Evolutionary conservation across 2,113 vertebrate genomes (phyloP), one percentile per base, ranked within the genome.

Genomic region (Oenanthe melanoleuca): DNA sequence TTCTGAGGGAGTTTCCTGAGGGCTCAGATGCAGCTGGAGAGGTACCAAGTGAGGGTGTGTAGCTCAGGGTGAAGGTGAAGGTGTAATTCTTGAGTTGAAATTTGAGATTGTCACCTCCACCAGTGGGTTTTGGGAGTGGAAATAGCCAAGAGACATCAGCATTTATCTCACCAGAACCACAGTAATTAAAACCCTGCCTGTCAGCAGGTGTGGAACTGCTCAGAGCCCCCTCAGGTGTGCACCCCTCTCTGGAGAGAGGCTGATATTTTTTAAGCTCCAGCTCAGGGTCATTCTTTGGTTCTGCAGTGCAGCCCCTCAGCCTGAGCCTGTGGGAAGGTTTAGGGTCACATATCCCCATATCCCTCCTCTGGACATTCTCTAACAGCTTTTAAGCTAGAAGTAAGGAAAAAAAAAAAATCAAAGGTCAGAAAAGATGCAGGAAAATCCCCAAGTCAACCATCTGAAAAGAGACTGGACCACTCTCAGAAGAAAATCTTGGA

Each of bases 251-350:
- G 38, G 33, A 52, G 31, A 50, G 7, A 19, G 45, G 37, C 31
- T 75, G 34, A 37, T 8, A 37, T 37, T 37, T 37, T 37, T 37
- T 37, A 37, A 37, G 34, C 34, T 67, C 29, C 56, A 47, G 7
- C 33, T 57, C 0, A 0, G 12, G 9, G n/a, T 44, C 8, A 10
- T 80, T 53, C 29, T 65, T 55, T n/a, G n/a, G 14, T 14, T 25
- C 55, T 3, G 0, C 19, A 71, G 83, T 55, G 71, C 77, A n/a
- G 38, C 49, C 13, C 7, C 59, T 71, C 8, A 57, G 9, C 5
- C 52, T 52, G 9, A 25, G 15, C 16, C 3, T 0, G 19, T 9
- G 74, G 55, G 61, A 61, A 23, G n/a, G 12, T 37, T 82, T 15
- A 6, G n/a, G 55, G 24, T 79, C 56, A 23, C 31, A 11, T 15